Conservation (phyloP, 2,888 invertebrate species). For the Drosophila fulvimacula region DNA sequence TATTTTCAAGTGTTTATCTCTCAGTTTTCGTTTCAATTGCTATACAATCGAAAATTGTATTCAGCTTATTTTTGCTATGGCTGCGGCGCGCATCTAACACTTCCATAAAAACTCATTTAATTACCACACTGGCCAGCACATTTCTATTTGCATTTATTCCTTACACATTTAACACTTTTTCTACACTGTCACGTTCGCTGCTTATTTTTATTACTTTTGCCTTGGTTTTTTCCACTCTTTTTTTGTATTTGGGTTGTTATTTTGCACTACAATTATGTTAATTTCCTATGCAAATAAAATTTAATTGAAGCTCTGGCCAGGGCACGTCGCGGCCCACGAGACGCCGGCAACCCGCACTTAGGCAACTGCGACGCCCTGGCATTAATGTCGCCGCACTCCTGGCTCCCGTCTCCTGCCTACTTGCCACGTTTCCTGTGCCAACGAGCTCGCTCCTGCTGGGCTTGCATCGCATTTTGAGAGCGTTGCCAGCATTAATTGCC, state of each 20-base stretch:
- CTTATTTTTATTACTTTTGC: slow-evolving; percentile 70
- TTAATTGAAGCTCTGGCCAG: slow-evolving; percentile 82
- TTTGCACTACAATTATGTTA: slow-evolving; percentile 83
- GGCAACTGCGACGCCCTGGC: slow-evolving; percentile 57
- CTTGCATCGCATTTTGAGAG: slow-evolving; percentile 58
- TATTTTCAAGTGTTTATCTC: background rate
- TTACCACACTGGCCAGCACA: slow-evolving; percentile 56
- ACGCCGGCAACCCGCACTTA: slow-evolving; percentile 64
- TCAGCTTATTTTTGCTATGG: background rate
- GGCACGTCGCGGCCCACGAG: slow-evolving; percentile 58
- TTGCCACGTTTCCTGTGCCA: slow-evolving; percentile 10
- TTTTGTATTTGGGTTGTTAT: slow-evolving; percentile 64
- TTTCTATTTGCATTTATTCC: slow-evolving; percentile 59
- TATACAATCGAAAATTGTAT: background rate
- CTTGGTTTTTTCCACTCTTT: slow-evolving; percentile 14
- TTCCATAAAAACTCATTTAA: slow-evolving; percentile 57
- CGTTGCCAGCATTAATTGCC: slow-evolving; percentile 83
- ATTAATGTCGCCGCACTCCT: slow-evolving; percentile 47
- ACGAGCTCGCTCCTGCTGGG: slow-evolving; percentile 25
- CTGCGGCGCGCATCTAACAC: slow-evolving; percentile 38
- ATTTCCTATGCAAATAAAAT: slow-evolving; percentile 85
- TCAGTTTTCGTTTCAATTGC: background rate
- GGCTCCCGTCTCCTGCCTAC: background rate
- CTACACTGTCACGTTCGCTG: slow-evolving; percentile 67
- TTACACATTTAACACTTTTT: slow-evolving; percentile 66